phyloP scores from a whole-genome alignment of 2,888 invertebrate genomes.

The Orthosia incerta region DNA sequence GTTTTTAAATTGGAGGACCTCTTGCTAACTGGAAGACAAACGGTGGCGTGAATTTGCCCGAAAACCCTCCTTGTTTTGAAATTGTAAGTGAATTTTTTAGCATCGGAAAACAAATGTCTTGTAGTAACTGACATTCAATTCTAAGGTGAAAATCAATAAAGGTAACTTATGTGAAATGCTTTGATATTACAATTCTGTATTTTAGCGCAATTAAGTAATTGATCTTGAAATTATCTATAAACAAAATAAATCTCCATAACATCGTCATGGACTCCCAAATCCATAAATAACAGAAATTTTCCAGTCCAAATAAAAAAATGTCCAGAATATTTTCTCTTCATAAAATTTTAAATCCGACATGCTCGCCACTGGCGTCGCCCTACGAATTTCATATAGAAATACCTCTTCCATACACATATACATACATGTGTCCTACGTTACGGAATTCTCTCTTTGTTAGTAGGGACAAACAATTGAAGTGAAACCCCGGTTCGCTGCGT shows the following conservation, averaged over 20 bases:
- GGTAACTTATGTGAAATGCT: no score
- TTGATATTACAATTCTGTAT: no score
- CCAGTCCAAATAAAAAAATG: neutral
- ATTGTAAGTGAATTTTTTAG: neutral
- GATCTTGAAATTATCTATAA: neutral
- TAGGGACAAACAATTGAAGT: constrained; percentile 45
- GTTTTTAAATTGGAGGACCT: no score
- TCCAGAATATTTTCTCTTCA: constrained; percentile 16
- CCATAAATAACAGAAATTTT: constrained; percentile 1
- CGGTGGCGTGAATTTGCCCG: no score
- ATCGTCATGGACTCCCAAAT: neutral
- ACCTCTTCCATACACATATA: neutral
- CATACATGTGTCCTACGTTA: neutral
- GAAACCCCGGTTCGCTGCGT: neutral
- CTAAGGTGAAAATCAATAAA: no score
- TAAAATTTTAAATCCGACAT: neutral
- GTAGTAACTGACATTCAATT: no score
- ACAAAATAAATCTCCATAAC: neutral
- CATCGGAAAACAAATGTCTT: no score
- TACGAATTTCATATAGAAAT: constrained; percentile 42
- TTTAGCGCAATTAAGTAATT: neutral
- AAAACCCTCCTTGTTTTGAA: neutral
- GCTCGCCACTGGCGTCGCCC: constrained; percentile 2
- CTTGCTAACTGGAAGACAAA: no score
- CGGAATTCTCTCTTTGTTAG: constrained; percentile 46